These are phyloP conservation scores for Cyclina sinensis DNA, from an alignment of 1,140 invertebrate species.

Conservation along the genomic window DNA sequence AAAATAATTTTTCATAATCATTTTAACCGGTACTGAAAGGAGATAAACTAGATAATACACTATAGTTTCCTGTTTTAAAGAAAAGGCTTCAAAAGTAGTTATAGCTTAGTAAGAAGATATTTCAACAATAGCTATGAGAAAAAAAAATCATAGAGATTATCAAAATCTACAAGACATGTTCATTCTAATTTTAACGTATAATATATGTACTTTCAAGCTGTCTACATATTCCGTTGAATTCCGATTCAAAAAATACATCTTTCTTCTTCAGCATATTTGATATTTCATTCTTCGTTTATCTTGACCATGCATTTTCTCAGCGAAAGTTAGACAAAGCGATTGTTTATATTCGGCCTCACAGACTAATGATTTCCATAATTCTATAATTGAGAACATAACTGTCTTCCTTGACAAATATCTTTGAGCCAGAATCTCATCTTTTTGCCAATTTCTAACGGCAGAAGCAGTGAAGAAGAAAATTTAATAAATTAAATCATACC, in stretches of 20 bases:
- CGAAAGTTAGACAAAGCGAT: not conserved
- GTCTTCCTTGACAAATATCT: slow-evolving; percentile 66
- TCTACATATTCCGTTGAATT: too few relatives aligned
- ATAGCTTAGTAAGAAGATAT: too few relatives aligned
- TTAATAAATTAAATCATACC: slow-evolving; percentile 68
- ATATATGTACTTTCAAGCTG: too few relatives aligned
- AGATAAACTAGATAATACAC: too few relatives aligned
- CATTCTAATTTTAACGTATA: too few relatives aligned
- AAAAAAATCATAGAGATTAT: too few relatives aligned
- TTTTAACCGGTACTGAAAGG: too few relatives aligned
- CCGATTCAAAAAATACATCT: not conserved
- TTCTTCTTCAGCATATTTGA: not conserved
- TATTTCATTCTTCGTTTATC: not conserved
- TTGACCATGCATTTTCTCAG: not conserved
- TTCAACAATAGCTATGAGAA: too few relatives aligned
- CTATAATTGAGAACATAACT: slow-evolving; percentile 60
- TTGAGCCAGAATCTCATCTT: slow-evolving; percentile 65
- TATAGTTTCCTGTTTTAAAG: too few relatives aligned
- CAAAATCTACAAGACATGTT: too few relatives aligned
- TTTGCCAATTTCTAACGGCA: slow-evolving; percentile 69
- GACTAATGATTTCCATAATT: slow-evolving; percentile 69
- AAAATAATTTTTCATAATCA: too few relatives aligned
- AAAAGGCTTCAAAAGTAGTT: too few relatives aligned
- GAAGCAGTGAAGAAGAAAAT: slow-evolving; percentile 64
- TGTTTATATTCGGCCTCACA: slow-evolving; percentile 44